phyloP scores from a whole-genome alignment of 1,140 invertebrate genomes.

The Saccostrea cuccullata region DNA sequence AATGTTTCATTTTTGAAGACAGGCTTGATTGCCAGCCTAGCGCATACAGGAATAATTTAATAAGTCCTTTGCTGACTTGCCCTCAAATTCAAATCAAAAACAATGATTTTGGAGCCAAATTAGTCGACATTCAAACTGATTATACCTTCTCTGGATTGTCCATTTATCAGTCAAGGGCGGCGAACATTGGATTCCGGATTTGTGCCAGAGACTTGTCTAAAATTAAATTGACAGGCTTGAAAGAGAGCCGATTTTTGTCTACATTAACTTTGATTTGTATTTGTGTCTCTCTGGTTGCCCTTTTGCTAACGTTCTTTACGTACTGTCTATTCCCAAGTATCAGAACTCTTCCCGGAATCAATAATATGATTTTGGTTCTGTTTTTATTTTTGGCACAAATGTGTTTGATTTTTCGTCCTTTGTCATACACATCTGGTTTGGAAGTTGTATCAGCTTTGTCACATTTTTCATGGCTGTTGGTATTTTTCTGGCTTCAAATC shows the following conservation, averaged over 20 bases:
- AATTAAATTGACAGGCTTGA: neutral
- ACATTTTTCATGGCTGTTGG: conserved; percentile 6
- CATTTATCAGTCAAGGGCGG: neutral
- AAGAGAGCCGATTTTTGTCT: neutral
- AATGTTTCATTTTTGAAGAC: neutral
- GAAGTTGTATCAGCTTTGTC: neutral
- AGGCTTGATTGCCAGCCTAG: neutral
- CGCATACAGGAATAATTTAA: neutral
- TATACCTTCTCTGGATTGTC: neutral
- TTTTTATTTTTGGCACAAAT: conserved; percentile 63
- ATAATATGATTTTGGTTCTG: conserved; percentile 62
- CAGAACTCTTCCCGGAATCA: conserved; percentile 64
- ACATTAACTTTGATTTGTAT: conserved; percentile 35
- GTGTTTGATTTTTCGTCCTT: neutral
- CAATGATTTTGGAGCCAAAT: neutral
- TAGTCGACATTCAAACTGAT: neutral
- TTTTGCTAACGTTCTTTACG: conserved; percentile 61
- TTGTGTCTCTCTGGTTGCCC: conserved; percentile 58
- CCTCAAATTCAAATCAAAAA: neutral
- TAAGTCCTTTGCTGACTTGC: conserved; percentile 9
- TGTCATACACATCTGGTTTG: neutral
- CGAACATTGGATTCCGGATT: neutral
- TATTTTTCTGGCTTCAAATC: conserved; percentile 55
- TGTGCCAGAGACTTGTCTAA: neutral
- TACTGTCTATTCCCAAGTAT: conserved; percentile 62